A percentile compares a stretch with the other conserved stretches of the same genome.
phyloP scores from a whole-genome alignment of 2,113 vertebrate genomes.

The Rostratula benghalensis region DNA sequence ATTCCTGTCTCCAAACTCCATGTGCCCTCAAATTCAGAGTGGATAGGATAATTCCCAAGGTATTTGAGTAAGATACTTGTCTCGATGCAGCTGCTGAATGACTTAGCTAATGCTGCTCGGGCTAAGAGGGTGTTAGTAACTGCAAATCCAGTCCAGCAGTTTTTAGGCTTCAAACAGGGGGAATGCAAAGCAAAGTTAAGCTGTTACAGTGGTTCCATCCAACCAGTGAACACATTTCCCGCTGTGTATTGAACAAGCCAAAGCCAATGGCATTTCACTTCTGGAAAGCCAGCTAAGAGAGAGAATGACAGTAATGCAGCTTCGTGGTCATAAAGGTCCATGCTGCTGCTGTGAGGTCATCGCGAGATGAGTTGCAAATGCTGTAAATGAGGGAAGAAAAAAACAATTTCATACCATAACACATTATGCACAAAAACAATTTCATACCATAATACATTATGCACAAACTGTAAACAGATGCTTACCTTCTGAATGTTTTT shows the following conservation, averaged over 20 bases:
- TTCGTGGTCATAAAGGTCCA: not conserved
- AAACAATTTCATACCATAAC: not conserved
- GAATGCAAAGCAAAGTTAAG: not conserved
- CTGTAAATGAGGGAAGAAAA: constrained; percentile 3
- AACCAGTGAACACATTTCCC: not conserved
- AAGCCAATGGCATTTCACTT: not conserved
- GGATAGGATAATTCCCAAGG: not conserved
- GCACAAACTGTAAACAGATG: constrained; percentile 19
- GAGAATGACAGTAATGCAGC: not conserved
- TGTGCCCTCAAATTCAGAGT: not conserved
- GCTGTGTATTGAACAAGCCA: not conserved
- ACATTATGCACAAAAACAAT: not conserved
- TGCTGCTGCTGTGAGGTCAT: not conserved
- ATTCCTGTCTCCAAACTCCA: fast-evolving
- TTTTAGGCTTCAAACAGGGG: not conserved
- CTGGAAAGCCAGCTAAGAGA: not conserved
- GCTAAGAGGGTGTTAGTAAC: not conserved
- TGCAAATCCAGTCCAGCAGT: not conserved
- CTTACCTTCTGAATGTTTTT: not conserved
- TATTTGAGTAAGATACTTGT: not conserved
- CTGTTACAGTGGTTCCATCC: not conserved
- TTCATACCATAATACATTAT: not conserved
- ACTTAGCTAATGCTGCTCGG: not conserved
- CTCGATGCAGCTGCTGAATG: not conserved
- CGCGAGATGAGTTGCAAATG: not conserved